Evolutionary conservation across 2,113 vertebrate species (phyloP).

Genomic region (Podocnemis expansa): DNA sequence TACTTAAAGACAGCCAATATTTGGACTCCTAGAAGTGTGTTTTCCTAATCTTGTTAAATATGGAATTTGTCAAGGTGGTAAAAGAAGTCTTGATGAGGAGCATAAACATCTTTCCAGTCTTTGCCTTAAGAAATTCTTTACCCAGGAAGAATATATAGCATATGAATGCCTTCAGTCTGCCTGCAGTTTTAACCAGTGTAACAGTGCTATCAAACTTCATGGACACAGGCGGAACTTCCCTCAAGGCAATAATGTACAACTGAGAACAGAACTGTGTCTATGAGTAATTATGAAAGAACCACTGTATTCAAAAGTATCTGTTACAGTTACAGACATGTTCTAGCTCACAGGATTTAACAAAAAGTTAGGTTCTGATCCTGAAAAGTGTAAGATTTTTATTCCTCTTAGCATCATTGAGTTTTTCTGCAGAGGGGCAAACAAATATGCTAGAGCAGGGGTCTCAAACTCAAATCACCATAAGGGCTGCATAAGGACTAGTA

Average conservation of each 20-base stretch:
- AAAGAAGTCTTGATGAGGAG: not conserved
- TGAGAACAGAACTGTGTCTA: not conserved
- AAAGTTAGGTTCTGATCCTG: not conserved
- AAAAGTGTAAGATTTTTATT: not conserved
- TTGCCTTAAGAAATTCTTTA: not conserved
- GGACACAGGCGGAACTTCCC: not conserved
- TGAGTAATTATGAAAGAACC: not conserved
- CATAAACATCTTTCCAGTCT: not conserved
- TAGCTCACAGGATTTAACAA: not conserved
- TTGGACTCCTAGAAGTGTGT: not conserved
- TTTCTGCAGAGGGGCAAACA: not conserved
- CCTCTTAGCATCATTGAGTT: not conserved
- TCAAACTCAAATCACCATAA: no score
- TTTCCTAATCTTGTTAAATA: not conserved
- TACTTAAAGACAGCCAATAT: not conserved
- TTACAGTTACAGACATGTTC: rapidly evolving
- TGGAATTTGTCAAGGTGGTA: not conserved
- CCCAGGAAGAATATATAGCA: not conserved
- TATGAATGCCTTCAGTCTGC: rapidly evolving
- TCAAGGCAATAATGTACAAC: not conserved
- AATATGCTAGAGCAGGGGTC: not conserved
- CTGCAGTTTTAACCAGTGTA: not conserved
- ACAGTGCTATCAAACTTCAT: not conserved
- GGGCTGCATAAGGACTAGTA: no score
- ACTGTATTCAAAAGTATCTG: not conserved